Evolutionary conservation across 2,797 vertebrate species (phyloP).

Genomic region (Sebastes alutus): DNA sequence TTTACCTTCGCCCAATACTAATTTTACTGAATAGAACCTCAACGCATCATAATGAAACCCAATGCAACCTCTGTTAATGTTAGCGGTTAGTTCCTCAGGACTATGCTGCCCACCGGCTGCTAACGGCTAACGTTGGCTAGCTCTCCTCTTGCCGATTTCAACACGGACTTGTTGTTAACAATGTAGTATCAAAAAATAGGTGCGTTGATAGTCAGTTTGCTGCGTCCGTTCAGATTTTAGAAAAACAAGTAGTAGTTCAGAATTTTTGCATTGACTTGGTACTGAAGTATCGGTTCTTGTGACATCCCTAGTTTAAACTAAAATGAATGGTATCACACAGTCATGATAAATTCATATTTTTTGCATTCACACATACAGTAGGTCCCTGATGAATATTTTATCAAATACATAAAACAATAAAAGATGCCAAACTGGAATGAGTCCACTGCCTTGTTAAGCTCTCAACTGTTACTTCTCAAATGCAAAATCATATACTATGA

Average conservation of each 20-base stretch:
- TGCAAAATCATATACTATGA: conserved; percentile 38
- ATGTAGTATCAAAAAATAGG: no score
- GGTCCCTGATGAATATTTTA: not conserved
- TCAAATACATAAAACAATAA: not conserved
- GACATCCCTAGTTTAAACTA: not conserved
- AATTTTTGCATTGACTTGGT: no score
- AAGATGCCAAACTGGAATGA: not conserved
- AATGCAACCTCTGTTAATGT: not conserved
- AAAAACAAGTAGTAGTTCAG: no score
- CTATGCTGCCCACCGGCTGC: not conserved
- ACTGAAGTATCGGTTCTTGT: not conserved
- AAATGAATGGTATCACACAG: not conserved
- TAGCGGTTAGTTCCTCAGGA: not conserved
- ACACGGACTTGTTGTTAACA: not conserved
- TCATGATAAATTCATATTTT: not conserved
- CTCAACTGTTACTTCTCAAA: conserved; percentile 43
- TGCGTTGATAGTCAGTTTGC: no score
- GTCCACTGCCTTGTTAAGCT: conserved; percentile 21
- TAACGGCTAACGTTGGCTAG: not conserved
- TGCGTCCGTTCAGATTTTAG: no score
- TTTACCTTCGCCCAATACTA: not conserved
- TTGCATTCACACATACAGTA: not conserved
- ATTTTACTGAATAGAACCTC: not conserved
- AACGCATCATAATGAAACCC: not conserved
- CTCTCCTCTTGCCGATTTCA: not conserved